These are phyloP conservation scores for Synergus umbraculus DNA, from an alignment of 2,888 invertebrate genomes.

Conservation along the genomic window DNA sequence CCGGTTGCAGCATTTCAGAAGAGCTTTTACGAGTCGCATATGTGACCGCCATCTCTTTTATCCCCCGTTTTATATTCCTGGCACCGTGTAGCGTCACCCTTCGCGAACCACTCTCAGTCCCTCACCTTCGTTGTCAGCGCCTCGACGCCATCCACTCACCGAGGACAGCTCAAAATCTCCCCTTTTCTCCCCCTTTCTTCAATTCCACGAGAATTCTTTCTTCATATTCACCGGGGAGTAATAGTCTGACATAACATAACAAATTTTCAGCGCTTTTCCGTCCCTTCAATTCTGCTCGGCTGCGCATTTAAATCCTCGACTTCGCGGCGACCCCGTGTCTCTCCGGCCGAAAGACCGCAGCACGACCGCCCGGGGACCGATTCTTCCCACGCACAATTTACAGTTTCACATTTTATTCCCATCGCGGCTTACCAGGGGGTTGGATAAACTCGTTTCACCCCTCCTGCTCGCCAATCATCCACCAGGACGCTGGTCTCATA, in stretches of 20 bases:
- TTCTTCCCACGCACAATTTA: constrained; percentile 77
- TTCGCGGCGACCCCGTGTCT: constrained; percentile 60
- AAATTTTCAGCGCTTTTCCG: constrained; percentile 66
- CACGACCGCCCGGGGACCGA: constrained; percentile 72
- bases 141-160: constrained; percentile 20
- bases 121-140: constrained; percentile 43
- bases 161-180: constrained; percentile 47
- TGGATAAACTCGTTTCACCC: constrained; percentile 70
- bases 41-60: constrained; percentile 68
- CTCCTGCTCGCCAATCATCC: constrained; percentile 61
- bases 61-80: constrained; percentile 71
- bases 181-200: constrained; percentile 46
- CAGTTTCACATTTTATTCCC: constrained; percentile 77
- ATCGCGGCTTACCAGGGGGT: constrained; percentile 68
- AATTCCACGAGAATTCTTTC: constrained; percentile 68
- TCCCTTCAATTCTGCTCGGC: constrained; percentile 61
- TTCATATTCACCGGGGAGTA: constrained; percentile 75
- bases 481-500: constrained; percentile 46
- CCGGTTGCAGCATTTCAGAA: constrained; percentile 57
- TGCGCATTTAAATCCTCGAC: constrained; percentile 75
- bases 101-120: constrained; percentile 47
- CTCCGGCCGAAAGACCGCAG: constrained; percentile 52
- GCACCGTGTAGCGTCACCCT: constrained; percentile 62
- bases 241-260: constrained; percentile 73
- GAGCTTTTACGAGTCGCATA: constrained; percentile 72